Conservation (phyloP, 2,888 invertebrate genomes). For the Cataglyphis altisquamis region DNA sequence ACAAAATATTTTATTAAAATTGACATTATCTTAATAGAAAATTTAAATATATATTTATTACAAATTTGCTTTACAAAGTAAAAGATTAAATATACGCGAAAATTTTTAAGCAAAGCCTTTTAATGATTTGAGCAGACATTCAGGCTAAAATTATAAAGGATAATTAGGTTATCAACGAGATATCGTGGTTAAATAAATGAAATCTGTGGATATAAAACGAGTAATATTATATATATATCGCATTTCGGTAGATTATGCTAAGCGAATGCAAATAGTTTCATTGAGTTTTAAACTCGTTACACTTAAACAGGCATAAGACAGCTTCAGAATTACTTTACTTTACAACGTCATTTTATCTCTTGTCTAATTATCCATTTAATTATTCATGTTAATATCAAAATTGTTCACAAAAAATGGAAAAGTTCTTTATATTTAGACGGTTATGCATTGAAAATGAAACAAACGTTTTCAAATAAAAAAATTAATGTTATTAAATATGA, state of each 20-base stretch:
- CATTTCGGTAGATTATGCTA: constrained; percentile 36
- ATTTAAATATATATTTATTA: background rate
- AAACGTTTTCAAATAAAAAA: constrained; percentile 8
- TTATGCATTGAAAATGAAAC: constrained; percentile 28
- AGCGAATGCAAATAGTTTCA: constrained; percentile 41
- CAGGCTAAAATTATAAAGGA: background rate
- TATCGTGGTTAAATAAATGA: constrained; percentile 27
- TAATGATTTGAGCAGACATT: background rate
- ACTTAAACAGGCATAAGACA: constrained; percentile 38
- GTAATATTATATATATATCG: constrained; percentile 13
- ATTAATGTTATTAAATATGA: constrained; percentile 10
- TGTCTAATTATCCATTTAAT: constrained; percentile 50
- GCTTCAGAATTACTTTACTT: constrained; percentile 42
- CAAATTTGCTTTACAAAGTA: background rate
- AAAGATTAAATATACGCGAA: background rate
- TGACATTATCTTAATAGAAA: background rate
- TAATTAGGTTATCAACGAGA: background rate
- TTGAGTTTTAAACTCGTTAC: constrained; percentile 51
- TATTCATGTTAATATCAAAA: constrained; percentile 41
- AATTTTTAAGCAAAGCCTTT: background rate
- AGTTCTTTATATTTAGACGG: constrained; percentile 26
- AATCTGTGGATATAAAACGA: constrained; percentile 37
- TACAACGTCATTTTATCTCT: constrained; percentile 19
- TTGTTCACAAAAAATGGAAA: constrained; percentile 23
- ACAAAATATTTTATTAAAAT: too few species aligned